Base-by-base conservation (phyloP, 2,113 vertebrate species). In the Acrocephalus arundinaceus region DNA sequence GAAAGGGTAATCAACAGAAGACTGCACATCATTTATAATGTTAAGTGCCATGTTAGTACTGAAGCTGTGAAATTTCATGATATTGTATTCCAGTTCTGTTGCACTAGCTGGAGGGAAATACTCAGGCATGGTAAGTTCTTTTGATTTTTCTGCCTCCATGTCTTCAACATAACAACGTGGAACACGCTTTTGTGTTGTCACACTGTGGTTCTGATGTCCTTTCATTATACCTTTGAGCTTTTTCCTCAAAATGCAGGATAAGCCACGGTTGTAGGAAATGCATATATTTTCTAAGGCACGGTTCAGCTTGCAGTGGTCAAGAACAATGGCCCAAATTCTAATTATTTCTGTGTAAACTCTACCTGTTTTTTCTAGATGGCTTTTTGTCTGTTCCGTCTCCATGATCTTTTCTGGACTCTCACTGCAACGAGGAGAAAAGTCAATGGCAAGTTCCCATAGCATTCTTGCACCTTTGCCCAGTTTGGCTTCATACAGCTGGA, bases 41-140 rank as follows among this genome's bases (percentile, higher is more conserved):
- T 98, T 98, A 55, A 97, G 97, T 0, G 98, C 98, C 98, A 98
- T 98, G 90, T 97, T 97, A 71, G 97, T 98, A 94, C 98, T 98
- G 96, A 98, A 98, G 94, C 98, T 98, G 87, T 98, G 98, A 82
- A 98, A 98, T 85, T 98, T 98, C 97, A 98, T 98, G 67, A 98
- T 98, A 63, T 97, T 98, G 62, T 98, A 98, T 73, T 98, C 98
- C 2, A 98, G 93, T 79, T 98, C 98, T 70, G 97, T 95, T 5
- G 97, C 89, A 55, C 98, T 98, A 67, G 98, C 98, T 11, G 98
- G 98, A 20, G 98, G 98, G 82, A 98, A 98, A 68, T 98, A 98
- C 85, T 98, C 98, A 5, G 97, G 94, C 19, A 97, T 13, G 11
- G 9, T 33, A 21, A 0, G 73, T 23, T 92, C 96, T 46, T 93